Evolutionary conservation across 2,113 vertebrate species (phyloP).

Genomic region (Anthoscopus minutus): DNA sequence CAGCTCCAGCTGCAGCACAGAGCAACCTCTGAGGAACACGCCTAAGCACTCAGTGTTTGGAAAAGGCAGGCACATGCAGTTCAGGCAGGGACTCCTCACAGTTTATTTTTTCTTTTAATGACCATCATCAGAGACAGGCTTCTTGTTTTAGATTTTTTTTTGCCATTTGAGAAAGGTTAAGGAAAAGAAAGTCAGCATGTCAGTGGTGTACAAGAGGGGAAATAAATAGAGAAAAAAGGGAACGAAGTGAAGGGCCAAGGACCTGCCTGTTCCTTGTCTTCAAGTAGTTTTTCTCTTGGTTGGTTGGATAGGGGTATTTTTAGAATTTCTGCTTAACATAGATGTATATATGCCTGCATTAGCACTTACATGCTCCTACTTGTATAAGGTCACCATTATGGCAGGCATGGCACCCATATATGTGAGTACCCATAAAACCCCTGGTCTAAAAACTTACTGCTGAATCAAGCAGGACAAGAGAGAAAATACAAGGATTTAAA

Average conservation of each 20-base stretch:
- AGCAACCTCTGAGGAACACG: accelerated
- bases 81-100: neutral
- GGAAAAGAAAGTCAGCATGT: neutral
- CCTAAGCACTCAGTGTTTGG: neutral
- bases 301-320: neutral
- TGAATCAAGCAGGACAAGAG: neutral
- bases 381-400: neutral
- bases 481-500: neutral
- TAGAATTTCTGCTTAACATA: neutral
- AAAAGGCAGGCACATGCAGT: neutral
- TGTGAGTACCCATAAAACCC: neutral
- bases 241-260: neutral
- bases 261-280: neutral
- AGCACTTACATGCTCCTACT: accelerated
- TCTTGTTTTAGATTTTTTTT: neutral
- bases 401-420: neutral
- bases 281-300: neutral
- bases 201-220: neutral
- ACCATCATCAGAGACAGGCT: neutral
- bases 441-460: neutral
- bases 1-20: neutral
- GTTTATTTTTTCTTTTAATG: neutral
- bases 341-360: neutral
- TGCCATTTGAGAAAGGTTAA: neutral
- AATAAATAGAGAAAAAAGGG: neutral